Percentiles rank a stretch among this genome's conserved stretches.
Evolutionary conservation across 1,140 invertebrate genomes (phyloP).

Genomic region (Octopus bimaculoides): DNA sequence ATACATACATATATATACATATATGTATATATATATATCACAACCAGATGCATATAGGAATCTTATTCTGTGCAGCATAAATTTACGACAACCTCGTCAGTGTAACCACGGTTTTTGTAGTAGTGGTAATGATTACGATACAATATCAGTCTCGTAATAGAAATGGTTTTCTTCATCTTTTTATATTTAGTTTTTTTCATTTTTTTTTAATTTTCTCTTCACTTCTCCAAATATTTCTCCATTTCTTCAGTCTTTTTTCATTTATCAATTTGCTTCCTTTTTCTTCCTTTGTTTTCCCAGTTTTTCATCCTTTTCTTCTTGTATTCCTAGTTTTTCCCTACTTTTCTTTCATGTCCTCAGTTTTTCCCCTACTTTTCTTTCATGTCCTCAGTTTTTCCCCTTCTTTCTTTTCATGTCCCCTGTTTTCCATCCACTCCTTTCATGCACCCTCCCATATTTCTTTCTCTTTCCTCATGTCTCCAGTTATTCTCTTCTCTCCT

Average conservation of each 20-base stretch:
- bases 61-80: too few species aligned
- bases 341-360: neutral
- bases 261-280: neutral
- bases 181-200: too few species aligned
- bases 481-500: neutral
- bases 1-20: neutral
- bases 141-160: too few species aligned
- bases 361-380: neutral
- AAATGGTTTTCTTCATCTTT: too few species aligned
- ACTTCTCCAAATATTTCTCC: too few species aligned
- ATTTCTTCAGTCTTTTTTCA: too few species aligned
- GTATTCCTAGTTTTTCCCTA: neutral
- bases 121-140: too few species aligned
- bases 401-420: neutral
- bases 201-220: too few species aligned
- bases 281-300: neutral
- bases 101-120: too few species aligned
- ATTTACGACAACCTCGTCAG: too few species aligned
- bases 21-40: neutral
- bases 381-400: neutral
- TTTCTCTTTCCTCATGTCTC: neutral
- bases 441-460: neutral
- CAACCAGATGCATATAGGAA: neutral
- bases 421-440: neutral
- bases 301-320: neutral